A percentile compares a stretch with the other conserved stretches of the same genome.
These are phyloP conservation scores for Mesorhabditis belari DNA, from an alignment of 2,888 invertebrate species.

Conservation along the genomic window DNA sequence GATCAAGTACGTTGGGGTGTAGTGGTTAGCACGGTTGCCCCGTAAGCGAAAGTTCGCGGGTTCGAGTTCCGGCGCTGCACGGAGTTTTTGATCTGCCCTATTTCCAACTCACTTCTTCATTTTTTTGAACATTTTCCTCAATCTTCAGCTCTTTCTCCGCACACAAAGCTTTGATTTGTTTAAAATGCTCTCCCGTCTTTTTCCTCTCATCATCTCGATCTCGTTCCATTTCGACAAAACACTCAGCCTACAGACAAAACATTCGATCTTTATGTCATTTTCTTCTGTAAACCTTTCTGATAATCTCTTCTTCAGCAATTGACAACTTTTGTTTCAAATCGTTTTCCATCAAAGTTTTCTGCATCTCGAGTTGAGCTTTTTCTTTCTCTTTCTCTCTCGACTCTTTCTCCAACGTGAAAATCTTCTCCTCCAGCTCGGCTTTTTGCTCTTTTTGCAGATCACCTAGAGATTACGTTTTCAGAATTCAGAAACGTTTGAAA, in stretches of 20 bases:
- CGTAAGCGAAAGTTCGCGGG: constrained; percentile 15
- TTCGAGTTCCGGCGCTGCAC: constrained; percentile 21
- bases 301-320: constrained; percentile 2
- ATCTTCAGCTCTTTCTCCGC: not conserved
- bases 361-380: constrained; percentile 20
- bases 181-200: constrained; percentile 10
- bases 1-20: not conserved
- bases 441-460: constrained; percentile 5
- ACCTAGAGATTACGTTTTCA: not conserved
- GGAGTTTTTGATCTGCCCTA: constrained; percentile 30
- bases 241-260: constrained; percentile 18
- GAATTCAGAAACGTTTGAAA: too few species aligned
- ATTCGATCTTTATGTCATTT: not conserved
- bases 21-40: constrained; percentile 3
- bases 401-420: constrained; percentile 37
- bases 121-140: constrained; percentile 7
- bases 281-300: constrained; percentile 8
- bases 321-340: not conserved
- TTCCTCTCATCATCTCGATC: constrained; percentile 30
- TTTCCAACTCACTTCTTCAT: constrained; percentile 26
- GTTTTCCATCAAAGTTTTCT: constrained; percentile 2
- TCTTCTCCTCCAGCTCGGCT: constrained; percentile 29
- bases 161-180: not conserved
- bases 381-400: constrained; percentile 15
- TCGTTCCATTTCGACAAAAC: constrained; percentile 33